These are phyloP conservation scores for Alosa sapidissima DNA, from an alignment of 2,797 vertebrate species.

Conservation along the genomic window DNA sequence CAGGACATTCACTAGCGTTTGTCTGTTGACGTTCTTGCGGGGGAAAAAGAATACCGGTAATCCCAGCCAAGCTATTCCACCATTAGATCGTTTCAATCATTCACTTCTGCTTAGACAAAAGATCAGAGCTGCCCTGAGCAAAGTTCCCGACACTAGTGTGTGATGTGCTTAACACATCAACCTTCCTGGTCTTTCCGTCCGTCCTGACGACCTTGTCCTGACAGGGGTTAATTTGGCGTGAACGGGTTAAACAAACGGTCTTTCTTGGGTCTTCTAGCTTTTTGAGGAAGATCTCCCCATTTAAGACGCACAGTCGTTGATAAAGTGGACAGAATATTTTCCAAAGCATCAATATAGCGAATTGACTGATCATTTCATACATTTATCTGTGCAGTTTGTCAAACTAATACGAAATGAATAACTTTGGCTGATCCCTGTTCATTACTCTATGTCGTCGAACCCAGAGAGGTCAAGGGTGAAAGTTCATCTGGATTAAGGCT, in stretches of 20 bases:
- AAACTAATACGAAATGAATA: neutral
- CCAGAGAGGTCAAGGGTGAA: neutral
- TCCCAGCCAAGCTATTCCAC: neutral
- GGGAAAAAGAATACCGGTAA: too few relatives aligned
- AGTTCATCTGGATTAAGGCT: slow-evolving; percentile 10
- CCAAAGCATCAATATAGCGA: neutral
- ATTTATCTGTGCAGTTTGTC: neutral
- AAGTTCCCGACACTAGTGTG: slow-evolving; percentile 9
- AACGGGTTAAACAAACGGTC: slow-evolving; percentile 74
- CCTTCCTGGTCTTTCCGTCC: neutral
- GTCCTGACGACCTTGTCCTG: slow-evolving; percentile 40
- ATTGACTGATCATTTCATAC: neutral
- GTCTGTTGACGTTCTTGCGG: neutral
- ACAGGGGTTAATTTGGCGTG: slow-evolving; percentile 73
- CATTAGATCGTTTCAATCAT: neutral
- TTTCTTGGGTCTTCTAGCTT: slow-evolving; percentile 32
- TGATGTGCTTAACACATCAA: slow-evolving; percentile 56
- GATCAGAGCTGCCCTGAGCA: neutral
- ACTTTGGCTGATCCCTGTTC: neutral
- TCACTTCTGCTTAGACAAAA: neutral
- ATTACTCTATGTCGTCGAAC: neutral
- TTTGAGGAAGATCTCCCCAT: neutral
- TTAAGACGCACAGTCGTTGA: neutral
- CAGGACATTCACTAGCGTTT: too few relatives aligned
- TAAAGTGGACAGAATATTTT: neutral